Conservation (phyloP, 2,888 invertebrate species). For the Penaeus monodon region DNA sequence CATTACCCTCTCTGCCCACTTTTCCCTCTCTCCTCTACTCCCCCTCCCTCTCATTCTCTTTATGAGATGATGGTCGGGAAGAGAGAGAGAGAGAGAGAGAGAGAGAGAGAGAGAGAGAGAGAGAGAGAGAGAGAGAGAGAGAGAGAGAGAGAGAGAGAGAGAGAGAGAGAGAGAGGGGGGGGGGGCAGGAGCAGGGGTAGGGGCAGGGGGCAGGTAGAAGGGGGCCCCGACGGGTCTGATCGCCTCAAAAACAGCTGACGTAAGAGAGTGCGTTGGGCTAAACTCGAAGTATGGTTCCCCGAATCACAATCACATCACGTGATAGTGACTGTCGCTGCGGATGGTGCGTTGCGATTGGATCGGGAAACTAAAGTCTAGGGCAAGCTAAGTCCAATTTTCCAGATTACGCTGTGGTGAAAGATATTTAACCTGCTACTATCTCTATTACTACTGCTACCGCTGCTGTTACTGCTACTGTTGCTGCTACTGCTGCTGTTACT, state of each 20-base stretch:
- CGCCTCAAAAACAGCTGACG: neutral
- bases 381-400: too few species aligned
- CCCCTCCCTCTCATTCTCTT: slow-evolving; percentile 1
- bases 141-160: neutral
- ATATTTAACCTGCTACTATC: neutral
- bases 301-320: neutral
- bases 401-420: too few species aligned
- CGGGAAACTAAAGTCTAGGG: neutral
- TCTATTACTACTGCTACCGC: neutral
- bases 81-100: neutral
- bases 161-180: neutral
- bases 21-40: neutral
- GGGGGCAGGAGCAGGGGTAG: neutral
- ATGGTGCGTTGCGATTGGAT: neutral
- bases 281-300: neutral
- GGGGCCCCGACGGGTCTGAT: neutral
- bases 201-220: neutral
- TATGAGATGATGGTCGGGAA: neutral
- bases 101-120: neutral
- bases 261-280: neutral
- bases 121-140: neutral
- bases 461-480: neutral
- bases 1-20: neutral
- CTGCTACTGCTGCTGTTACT: neutral
- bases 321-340: neutral